phyloP scores from a whole-genome alignment of 2,888 invertebrate species.

The Cyclophora punctaria region DNA sequence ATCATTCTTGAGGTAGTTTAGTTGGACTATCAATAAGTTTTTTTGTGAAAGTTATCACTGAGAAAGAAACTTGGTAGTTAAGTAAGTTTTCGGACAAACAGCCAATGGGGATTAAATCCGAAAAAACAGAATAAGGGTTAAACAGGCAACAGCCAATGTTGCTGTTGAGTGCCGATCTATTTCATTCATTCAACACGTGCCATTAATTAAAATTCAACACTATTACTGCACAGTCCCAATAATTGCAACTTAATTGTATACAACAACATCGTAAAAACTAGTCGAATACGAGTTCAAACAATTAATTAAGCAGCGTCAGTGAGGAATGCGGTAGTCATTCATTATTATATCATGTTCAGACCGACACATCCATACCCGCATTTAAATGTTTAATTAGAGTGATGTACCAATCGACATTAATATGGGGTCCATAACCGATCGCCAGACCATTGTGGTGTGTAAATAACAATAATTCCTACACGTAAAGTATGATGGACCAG shows the following conservation, averaged over 20 bases:
- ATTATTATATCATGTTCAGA: conserved; percentile 49
- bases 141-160: no score
- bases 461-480: conserved; percentile 26
- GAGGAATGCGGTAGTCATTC: conserved; percentile 66
- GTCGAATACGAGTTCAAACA: conserved; percentile 6
- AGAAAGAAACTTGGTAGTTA: no score
- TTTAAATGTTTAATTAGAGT: conserved; percentile 57
- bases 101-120: no score
- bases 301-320: conserved; percentile 42
- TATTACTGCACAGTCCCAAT: conserved; percentile 1
- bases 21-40: no score
- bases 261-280: no score
- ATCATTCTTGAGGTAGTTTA: no score
- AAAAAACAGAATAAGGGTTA: no score
- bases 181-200: no score
- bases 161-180: no score
- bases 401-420: conserved; percentile 48
- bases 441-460: conserved; percentile 32
- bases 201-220: no score
- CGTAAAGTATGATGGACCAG: not conserved
- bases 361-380: conserved; percentile 47
- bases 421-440: conserved; percentile 29
- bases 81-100: no score
- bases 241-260: conserved; percentile 15
- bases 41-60: no score